Evolutionary conservation across 2,113 vertebrate genomes (phyloP).

Genomic region (Neofelis nebulosa): DNA sequence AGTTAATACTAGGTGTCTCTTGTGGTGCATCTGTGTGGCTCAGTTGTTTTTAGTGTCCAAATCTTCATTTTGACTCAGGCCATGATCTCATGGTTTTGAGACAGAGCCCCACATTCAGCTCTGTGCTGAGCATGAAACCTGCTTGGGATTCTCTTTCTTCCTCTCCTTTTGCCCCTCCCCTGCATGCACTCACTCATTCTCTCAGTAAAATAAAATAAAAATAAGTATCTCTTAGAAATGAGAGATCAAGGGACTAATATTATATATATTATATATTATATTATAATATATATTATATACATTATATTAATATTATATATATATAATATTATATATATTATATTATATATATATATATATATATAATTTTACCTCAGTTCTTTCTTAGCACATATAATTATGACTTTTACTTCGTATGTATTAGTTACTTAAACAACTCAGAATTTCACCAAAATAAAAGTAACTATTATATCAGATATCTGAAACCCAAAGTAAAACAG

Average conservation of each 20-base stretch:
- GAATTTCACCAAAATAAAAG: conserved; percentile 33
- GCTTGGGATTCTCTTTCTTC: neutral
- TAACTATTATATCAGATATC: neutral
- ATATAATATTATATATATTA: no score
- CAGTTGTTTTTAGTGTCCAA: neutral
- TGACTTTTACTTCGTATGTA: neutral
- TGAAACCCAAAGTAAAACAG: neutral
- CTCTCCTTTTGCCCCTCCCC: neutral
- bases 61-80: neutral
- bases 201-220: neutral
- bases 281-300: no score
- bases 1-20: neutral
- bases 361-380: neutral
- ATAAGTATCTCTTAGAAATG: neutral
- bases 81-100: neutral
- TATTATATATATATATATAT: no score
- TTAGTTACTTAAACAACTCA: neutral
- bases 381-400: neutral
- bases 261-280: no score
- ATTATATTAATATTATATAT: no score
- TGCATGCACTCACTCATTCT: neutral
- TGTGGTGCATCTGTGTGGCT: neutral
- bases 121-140: neutral
- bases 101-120: neutral
- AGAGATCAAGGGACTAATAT: neutral